These are phyloP conservation scores for Gymnoscopelus braueri DNA, from an alignment of 2,797 vertebrate species.

Conservation along the genomic window DNA sequence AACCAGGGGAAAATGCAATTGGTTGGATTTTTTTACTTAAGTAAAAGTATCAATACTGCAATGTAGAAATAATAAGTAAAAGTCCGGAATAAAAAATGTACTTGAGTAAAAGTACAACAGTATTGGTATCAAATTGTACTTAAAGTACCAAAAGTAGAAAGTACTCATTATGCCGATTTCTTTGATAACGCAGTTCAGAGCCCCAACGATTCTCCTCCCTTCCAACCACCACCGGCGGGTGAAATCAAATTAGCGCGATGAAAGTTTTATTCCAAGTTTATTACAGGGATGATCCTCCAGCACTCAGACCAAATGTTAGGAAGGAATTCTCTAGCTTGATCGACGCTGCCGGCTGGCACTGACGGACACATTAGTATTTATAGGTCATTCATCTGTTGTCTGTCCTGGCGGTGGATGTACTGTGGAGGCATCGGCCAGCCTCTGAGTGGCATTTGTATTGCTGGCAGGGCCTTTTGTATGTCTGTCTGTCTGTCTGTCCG, in stretches of 20 bases:
- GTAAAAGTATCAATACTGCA: no score
- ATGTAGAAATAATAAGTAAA: no score
- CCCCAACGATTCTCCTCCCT: not conserved
- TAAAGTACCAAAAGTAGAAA: no score
- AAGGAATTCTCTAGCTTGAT: not conserved
- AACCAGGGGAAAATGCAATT: no score
- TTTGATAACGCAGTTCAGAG: not conserved
- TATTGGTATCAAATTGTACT: no score
- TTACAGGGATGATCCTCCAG: constrained; percentile 33
- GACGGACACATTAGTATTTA: constrained; percentile 65
- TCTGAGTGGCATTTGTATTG: constrained; percentile 75
- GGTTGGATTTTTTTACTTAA: no score
- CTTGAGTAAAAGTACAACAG: no score
- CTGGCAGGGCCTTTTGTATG: constrained; percentile 37
- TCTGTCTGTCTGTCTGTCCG: constrained; percentile 40
- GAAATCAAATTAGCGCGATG: not conserved
- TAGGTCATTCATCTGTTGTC: constrained; percentile 62
- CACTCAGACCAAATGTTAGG: constrained; percentile 29
- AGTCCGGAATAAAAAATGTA: no score
- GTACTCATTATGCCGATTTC: not conserved
- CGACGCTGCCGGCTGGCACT: not conserved
- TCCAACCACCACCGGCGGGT: not conserved
- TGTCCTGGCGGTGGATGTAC: constrained; percentile 26
- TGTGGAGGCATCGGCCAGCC: constrained; percentile 10
- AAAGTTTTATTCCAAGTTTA: not conserved